phyloP scores from a whole-genome alignment of 2,888 invertebrate genomes.

The Syrphus vitripennis region DNA sequence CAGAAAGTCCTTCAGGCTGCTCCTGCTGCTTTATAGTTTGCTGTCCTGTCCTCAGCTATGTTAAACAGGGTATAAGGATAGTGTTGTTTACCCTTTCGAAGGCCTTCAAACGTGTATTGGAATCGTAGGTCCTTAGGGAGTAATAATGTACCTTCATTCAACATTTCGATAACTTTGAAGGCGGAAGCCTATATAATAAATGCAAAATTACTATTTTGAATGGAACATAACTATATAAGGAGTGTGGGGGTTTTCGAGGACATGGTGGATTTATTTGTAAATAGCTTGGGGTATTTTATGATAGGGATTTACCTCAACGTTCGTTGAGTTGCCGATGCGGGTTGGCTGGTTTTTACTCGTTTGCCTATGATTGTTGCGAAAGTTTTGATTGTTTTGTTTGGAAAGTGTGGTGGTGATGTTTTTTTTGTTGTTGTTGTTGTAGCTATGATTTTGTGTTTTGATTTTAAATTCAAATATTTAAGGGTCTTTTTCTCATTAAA shows the following conservation, averaged over 20 bases:
- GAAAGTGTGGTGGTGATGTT: neutral
- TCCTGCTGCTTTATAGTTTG: neutral
- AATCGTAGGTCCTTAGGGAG: slow-evolving; percentile 20
- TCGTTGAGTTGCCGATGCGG: neutral
- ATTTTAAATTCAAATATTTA: slow-evolving; percentile 3
- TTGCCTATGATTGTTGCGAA: neutral
- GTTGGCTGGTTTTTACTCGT: neutral
- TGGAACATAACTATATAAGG: slow-evolving; percentile 5
- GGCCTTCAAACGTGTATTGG: neutral
- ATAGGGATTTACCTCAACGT: slow-evolving; percentile 6
- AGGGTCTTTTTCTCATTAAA: neutral
- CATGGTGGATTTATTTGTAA: slow-evolving; percentile 11
- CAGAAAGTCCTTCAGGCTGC: slow-evolving; percentile 39
- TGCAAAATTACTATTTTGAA: slow-evolving; percentile 41
- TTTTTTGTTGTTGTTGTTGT: no score
- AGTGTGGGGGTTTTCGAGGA: neutral
- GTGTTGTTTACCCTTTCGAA: slow-evolving; percentile 37
- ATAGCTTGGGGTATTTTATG: slow-evolving; percentile 26
- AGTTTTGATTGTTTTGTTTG: slow-evolving; percentile 2
- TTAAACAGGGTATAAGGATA: slow-evolving; percentile 22
- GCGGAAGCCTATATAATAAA: slow-evolving; percentile 28
- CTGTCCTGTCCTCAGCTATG: neutral
- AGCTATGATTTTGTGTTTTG: neutral
- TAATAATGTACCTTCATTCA: neutral
- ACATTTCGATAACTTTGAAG: neutral